Percentiles rank a stretch among this genome's conserved stretches.
Conservation (phyloP, 2,888 invertebrate genomes). For the Ophion ellenae region DNA sequence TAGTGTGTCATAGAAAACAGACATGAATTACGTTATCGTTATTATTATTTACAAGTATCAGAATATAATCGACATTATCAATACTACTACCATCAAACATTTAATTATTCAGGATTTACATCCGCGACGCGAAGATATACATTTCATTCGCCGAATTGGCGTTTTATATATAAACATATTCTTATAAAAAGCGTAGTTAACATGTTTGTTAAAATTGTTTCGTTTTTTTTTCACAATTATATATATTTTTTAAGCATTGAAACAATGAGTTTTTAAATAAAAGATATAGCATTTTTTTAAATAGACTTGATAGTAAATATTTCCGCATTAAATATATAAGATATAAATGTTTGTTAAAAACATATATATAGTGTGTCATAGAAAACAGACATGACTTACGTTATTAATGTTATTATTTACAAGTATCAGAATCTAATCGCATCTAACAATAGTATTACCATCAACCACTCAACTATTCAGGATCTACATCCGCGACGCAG, state of each 20-base stretch:
- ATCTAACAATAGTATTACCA: neutral
- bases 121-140: neutral
- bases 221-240: too few relatives aligned
- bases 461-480: constrained; percentile 21
- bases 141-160: neutral
- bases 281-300: neutral
- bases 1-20: too few relatives aligned
- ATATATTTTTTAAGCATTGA: neutral
- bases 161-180: neutral
- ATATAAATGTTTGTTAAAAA: too few relatives aligned
- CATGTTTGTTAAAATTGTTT: neutral
- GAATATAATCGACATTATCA: neutral
- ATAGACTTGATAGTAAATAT: neutral
- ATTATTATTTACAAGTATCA: neutral
- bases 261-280: neutral
- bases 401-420: neutral
- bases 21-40: neutral
- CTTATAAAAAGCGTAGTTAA: neutral
- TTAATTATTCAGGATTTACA: constrained; percentile 15
- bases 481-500: neutral
- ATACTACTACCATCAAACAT: neutral
- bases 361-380: too few relatives aligned
- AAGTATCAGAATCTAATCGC: neutral
- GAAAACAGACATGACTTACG: neutral
- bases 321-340: neutral